Evolutionary conservation across 1,140 invertebrate genomes (phyloP), one percentile per base, ranked within the genome.

Genomic region (Calephelis nemesis): DNA sequence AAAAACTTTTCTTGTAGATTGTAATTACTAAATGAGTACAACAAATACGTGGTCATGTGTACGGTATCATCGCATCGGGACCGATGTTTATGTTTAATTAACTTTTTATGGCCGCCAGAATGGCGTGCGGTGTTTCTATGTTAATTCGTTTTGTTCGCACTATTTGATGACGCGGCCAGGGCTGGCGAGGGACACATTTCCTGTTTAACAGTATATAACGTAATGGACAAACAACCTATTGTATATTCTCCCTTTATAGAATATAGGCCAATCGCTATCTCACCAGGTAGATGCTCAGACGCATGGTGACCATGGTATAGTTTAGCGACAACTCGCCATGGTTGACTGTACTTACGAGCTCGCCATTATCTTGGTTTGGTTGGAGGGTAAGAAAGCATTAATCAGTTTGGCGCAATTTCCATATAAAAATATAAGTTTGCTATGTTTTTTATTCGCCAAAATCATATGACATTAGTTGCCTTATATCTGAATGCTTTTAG

Each of bases 121-220:
- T 75, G 74, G 76, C 75, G 74, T 75, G 76, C 58, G 47, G 71
- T 67, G 42, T 58, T 60, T 72, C 65, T 72, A 76, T 73, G 75
- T 74, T 80, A 76, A 81, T 82, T 76, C 74, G 72, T 78, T 77
- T 74, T 72, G 72, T 79, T 80, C 72, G 72, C 71, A 73, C 73
- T 74, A 70, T 72, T 73, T 73, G 65, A 72, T 67, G 63, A 62
- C 50, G 49, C 63, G 49, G 10, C 13, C 47, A 77, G 76, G 76
- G 76, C 58, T 77, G 70, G 52, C 69, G 62, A 15, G 11, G 40
- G 3, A 30, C 45, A 47, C 11, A 19, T 13, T 45, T 66, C n/a
- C 58, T 66, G 40, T 42, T 58, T 11, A 42, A 42, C 7, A 45
- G 15, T 45, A 42, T 52, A 0, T 11, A 15, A 48, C 30, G 19